Evolutionary conservation across 2,888 invertebrate species (phyloP), one percentile per base, ranked within the genome.

Genomic region (Dusona sp.): DNA sequence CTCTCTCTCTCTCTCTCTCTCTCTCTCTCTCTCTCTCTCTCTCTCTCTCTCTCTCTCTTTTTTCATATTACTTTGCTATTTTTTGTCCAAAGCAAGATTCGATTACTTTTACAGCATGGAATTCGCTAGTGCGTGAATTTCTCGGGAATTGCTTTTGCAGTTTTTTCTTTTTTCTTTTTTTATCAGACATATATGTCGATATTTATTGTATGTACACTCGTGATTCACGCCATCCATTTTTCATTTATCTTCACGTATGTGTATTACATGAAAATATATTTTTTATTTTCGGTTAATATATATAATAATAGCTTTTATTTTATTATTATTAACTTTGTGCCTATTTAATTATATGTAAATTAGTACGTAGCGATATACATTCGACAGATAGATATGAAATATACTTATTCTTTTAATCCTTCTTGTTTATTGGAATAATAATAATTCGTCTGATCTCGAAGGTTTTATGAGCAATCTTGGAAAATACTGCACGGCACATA

Each of bases 371-470:
- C 16, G 25, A 67, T 42, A 8, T 22, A 38, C 6, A 29, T 29
- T 54, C 70, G 61, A 22, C 64, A 0, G 36, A 75, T 77, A 33
- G 72, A n/a, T n/a, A n/a, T n/a, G 36, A 64, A 36, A 57, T 22
- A 8, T 54, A 73, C 77, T 79, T 51, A 70, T 33, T 51, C 25
- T 77, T 54, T 6, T 57, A 72, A 33, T 45, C 38, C 8, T 22
- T 38, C 25, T 11, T 54, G 45, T 73, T 80, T 79, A 86, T 77
- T 48, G 79, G 48, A 77, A 72, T 67, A 42, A 80, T 83, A 65
- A 85, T 79, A 70, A 85, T 82, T 51, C 79, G 73, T 79, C 64
- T 16, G n/a, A 78, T 72, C 79, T 38, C 19, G 48, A 51, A n/a
- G 42, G 74, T 79, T 80, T 83, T 80, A 86, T 61, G 65, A 83